Percentiles rank a stretch among this genome's conserved stretches.
Evolutionary conservation across 2,113 vertebrate species (phyloP).

Genomic region (Pachypanchax playfairii): DNA sequence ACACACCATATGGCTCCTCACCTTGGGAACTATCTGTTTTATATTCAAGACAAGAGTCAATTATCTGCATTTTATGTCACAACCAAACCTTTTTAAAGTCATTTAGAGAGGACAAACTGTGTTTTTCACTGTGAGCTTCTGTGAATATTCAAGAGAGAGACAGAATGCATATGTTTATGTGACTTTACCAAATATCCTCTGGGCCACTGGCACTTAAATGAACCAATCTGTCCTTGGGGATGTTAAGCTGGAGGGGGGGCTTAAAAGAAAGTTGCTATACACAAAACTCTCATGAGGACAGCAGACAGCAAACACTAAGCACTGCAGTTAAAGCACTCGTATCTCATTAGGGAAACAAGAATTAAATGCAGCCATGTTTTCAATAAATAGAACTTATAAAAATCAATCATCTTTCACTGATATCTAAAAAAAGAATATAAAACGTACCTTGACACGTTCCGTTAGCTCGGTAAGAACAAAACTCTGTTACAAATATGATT

Average conservation of each 20-base stretch:
- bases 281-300: slow-evolving; percentile 28
- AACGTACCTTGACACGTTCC: no score
- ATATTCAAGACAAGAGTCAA: slow-evolving; percentile 19
- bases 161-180: slow-evolving; percentile 4
- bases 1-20: neutral
- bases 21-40: slow-evolving; percentile 6
- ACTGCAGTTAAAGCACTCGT: no score
- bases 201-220: slow-evolving; percentile 57
- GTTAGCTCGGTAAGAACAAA: no score
- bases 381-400: no score
- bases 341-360: no score
- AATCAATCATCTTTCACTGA: no score
- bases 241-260: slow-evolving; percentile 48
- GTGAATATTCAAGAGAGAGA: slow-evolving; percentile 8
- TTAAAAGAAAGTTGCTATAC: slow-evolving; percentile 34
- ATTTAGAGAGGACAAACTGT: slow-evolving; percentile 10
- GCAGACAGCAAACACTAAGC: slow-evolving; percentile 54
- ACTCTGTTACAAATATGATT: no score
- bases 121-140: neutral
- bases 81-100: slow-evolving; percentile 18
- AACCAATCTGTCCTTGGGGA: slow-evolving; percentile 58
- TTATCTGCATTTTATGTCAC: slow-evolving; percentile 21
- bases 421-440: no score
- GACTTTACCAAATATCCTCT: slow-evolving; percentile 38
- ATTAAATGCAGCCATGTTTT: no score